A percentile compares a stretch with the other conserved stretches of the same genome.
Evolutionary conservation across 2,113 vertebrate genomes (phyloP).

Genomic region (Capra hircus): DNA sequence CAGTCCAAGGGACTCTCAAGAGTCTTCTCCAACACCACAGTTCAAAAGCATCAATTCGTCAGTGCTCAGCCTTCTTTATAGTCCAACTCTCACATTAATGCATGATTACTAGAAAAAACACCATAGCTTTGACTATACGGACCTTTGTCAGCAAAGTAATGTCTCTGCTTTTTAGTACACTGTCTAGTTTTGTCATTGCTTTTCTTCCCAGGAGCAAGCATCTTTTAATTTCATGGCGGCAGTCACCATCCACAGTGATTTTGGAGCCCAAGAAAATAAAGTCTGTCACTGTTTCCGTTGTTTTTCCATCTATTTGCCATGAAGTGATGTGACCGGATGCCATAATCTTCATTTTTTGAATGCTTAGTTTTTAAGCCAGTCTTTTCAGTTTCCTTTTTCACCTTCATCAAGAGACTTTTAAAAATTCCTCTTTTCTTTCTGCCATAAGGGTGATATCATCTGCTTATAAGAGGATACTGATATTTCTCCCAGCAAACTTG

Average conservation of each 20-base stretch:
- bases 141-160: not conserved
- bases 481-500: not conserved
- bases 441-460: not conserved
- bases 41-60: not conserved
- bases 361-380: not conserved
- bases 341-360: not conserved
- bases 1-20: not conserved
- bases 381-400: not conserved
- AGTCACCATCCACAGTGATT: not conserved
- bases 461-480: not conserved
- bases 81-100: not conserved
- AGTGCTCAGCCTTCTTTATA: not conserved
- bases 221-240: not conserved
- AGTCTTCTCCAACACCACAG: not conserved
- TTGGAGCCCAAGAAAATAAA: not conserved
- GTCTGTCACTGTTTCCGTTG: not conserved
- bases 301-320: not conserved
- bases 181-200: not conserved
- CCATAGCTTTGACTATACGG: not conserved
- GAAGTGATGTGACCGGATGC: not conserved
- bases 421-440: not conserved
- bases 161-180: not conserved
- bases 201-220: not conserved
- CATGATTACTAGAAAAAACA: not conserved
- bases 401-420: not conserved